Percentiles rank a stretch among this genome's conserved stretches.
These are phyloP conservation scores for Tuta absoluta DNA, from an alignment of 2,888 invertebrate genomes.

Conservation along the genomic window DNA sequence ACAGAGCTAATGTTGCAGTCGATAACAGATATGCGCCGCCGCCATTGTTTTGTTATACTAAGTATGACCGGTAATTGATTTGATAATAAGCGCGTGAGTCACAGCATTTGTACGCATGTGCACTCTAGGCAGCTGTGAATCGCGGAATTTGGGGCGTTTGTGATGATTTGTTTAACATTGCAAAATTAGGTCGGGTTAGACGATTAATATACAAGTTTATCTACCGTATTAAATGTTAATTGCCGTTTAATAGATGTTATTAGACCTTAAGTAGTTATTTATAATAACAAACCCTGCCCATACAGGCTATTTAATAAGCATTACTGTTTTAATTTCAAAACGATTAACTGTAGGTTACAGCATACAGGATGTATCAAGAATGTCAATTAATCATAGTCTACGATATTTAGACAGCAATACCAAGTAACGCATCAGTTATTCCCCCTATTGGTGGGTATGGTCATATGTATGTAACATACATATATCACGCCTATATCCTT, in stretches of 20 bases:
- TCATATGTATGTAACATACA: too few relatives aligned
- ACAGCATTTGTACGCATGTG: constrained; percentile 43
- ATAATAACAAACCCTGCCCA: too few relatives aligned
- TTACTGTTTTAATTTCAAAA: background rate
- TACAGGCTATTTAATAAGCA: background rate
- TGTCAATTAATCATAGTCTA: too few relatives aligned
- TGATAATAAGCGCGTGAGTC: constrained; percentile 50
- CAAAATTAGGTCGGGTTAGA: background rate
- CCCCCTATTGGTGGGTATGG: too few relatives aligned
- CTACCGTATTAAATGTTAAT: background rate
- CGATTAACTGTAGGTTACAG: background rate
- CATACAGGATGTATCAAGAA: too few relatives aligned
- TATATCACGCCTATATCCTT: too few relatives aligned
- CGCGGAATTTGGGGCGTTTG: constrained; percentile 24
- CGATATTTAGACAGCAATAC: too few relatives aligned
- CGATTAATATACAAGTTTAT: constrained; percentile 2
- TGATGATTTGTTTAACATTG: background rate
- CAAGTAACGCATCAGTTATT: too few relatives aligned
- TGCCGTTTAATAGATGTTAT: background rate
- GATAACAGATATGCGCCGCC: constrained; percentile 65
- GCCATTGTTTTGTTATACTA: constrained; percentile 61
- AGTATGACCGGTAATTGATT: constrained; percentile 55
- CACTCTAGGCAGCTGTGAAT: constrained; percentile 26
- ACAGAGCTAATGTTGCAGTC: constrained; percentile 59
- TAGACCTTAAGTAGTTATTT: background rate